These are phyloP conservation scores for Pharmacophagus antenor DNA, from an alignment of 2,888 invertebrate genomes.

Conservation along the genomic window DNA sequence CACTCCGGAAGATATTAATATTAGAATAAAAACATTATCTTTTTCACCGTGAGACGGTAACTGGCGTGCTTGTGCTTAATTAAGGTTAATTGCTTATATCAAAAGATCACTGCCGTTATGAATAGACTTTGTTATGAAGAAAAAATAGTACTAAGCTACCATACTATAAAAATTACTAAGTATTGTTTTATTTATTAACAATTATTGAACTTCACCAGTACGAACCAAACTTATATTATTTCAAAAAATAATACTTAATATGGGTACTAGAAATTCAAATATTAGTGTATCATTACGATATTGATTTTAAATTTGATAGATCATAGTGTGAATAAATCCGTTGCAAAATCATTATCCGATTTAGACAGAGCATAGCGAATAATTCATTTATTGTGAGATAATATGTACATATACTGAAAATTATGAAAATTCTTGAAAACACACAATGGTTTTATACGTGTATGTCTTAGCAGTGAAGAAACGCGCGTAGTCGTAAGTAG, in stretches of 20 bases:
- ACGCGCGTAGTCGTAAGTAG: constrained; percentile 68
- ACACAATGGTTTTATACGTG: constrained; percentile 57
- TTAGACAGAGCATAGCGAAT: too few relatives aligned
- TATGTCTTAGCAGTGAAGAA: constrained; percentile 68
- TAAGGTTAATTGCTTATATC: constrained; percentile 72
- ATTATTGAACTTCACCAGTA: too few relatives aligned
- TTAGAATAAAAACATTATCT: constrained; percentile 38
- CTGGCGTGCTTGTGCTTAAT: constrained; percentile 58
- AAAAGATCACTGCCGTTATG: constrained; percentile 44
- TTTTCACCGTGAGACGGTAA: constrained; percentile 60
- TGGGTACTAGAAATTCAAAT: too few relatives aligned
- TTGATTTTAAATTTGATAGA: not conserved
- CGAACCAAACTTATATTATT: too few relatives aligned
- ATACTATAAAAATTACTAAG: not conserved
- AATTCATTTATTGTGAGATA: too few relatives aligned
- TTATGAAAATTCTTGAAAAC: constrained; percentile 12
- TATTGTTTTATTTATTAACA: too few relatives aligned
- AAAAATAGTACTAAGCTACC: not conserved
- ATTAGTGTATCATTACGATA: not conserved
- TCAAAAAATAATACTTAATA: too few relatives aligned
- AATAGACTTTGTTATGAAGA: constrained; percentile 42
- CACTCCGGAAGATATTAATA: constrained; percentile 40
- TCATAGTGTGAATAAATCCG: not conserved
- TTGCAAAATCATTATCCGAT: not conserved
- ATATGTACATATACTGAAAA: not conserved